Evolutionary conservation across 2,888 invertebrate species (phyloP), one percentile per base, ranked within the genome.

Genomic region (Trachelus iudaicus): DNA sequence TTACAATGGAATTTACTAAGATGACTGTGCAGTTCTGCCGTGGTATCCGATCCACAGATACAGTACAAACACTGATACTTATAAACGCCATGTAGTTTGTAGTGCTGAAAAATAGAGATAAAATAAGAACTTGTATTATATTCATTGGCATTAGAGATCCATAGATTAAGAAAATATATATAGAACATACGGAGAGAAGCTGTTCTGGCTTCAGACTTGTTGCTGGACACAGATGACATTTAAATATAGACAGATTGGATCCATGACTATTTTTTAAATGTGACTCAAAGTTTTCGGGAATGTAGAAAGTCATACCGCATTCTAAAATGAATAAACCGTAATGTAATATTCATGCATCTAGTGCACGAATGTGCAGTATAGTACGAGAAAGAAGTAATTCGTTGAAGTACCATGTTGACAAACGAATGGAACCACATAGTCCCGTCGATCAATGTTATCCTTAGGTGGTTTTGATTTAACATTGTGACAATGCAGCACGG

Each of bases 61-160:
- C 94, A 94, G 84, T 93, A 93, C 4, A 93, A 87, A 81, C 94
- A 94, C 80, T 93, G 93, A 79, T 91, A 93, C 34, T 90, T 90
- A 76, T 89, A 90, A 74, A 92, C 90, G 2, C 90, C 88, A 77
- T 93, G 93, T 9, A 80, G 73, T 33, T 90, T 89, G 81, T 93
- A 92, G 84, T 93, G 93, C 89, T 91, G 82, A 71, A 87, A 88
- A 75, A 71, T 76, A n/a, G 37, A n/a, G 37, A 34, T 56, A 15
- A 76, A 37, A 76, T 33, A 76, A 40, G 34, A 12, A 69, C 69
- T 34, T 11, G 34, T 73, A 78, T 73, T 11, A 1, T n/a, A 37
- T 37, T 34, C 71, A 12, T 69, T 75, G 11, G 33, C n/a, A 40
- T 37, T 68, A 31, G 34, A 73, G 40, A 73, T 37, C 56, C 23